Base-by-base conservation (phyloP, 2,113 vertebrate genomes). In the Falcunculus frontatus region DNA sequence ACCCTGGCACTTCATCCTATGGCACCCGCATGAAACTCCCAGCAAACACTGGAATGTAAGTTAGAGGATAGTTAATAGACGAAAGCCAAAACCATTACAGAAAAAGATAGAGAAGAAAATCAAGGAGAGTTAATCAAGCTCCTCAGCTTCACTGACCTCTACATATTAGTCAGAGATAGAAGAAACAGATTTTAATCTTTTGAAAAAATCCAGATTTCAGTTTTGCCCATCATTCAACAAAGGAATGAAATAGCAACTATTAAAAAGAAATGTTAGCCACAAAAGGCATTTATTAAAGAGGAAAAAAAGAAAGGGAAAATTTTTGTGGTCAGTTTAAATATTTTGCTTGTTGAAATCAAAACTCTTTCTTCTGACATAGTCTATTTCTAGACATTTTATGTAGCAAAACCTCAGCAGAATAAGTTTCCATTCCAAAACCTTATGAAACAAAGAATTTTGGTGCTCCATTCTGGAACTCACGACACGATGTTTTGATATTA, bases 341-440 rank as follows among this genome's bases (percentile, higher is more conserved):
- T 49, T 84, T 89, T 63, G 3, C n/a, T 59, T 75, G 9, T 41
- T 90, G 90, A 80, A 90, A 74, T 77, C 14, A 84, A 76, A 93
- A 57, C 6, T 62, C 33, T 82, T 84, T 70, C 14, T 89, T n/a
- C 57, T 75, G 52, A 68, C 17, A 63, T 63, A 81, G 9, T 46
- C 30, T 92, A 27, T 70, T 96, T 91, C 18, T 81, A 75, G 91
- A 60, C 1, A 52, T 79, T 89, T 69, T 42, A 27, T 78, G 42
- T 70, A 84, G 33, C n/a, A 93, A 90, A 93, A 86, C 10, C n/a
- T 74, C 37, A 75, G 17, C 5, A 77, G 39, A 62, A 53, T 27
- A 25, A 21, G 2, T 79, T 95, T 82, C 41, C 21, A 46, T 68
- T 81, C 39, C 47, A 77, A 89, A 84, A 47, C 9, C 37, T 77